Percentiles rank a stretch among this genome's conserved stretches.
These are phyloP conservation scores for Caenorhabditis plicata DNA, from an alignment of 2,888 invertebrate genomes.

Conservation along the genomic window DNA sequence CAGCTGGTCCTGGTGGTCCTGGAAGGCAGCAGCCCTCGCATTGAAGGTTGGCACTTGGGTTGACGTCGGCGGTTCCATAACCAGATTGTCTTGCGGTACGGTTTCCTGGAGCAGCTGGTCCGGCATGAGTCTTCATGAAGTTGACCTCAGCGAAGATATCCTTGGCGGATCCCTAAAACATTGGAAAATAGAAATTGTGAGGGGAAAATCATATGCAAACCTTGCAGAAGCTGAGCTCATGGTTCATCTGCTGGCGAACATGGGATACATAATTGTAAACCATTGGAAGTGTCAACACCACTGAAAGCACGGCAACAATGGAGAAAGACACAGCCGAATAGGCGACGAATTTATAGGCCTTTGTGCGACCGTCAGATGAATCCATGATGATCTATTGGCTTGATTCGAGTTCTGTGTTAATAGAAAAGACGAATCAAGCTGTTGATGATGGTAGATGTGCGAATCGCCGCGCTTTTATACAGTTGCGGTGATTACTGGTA, in stretches of 20 bases:
- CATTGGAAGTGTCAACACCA: constrained; percentile 55
- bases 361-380: constrained; percentile 46
- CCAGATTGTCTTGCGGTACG: constrained; percentile 55
- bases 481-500: no score
- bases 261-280: constrained; percentile 51
- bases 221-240: constrained; percentile 47
- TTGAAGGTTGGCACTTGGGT: constrained; percentile 45
- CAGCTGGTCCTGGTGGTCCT: constrained; percentile 62
- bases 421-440: no score
- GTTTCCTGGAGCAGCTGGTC: constrained; percentile 49
- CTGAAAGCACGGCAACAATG: constrained; percentile 51
- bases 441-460: no score
- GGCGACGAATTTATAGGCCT: constrained; percentile 58
- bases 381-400: constrained; percentile 14
- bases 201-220: constrained; percentile 8
- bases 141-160: constrained; percentile 60
- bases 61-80: constrained; percentile 43
- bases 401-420: neutral
- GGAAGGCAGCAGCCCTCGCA: constrained; percentile 56
- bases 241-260: constrained; percentile 43
- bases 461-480: no score
- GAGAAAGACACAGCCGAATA: constrained; percentile 55
- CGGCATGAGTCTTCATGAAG: constrained; percentile 51
- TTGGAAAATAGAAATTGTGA: neutral
- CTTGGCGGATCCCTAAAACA: constrained; percentile 58